Conservation (phyloP, 2,888 invertebrate genomes). For the Saturnia japonica region DNA sequence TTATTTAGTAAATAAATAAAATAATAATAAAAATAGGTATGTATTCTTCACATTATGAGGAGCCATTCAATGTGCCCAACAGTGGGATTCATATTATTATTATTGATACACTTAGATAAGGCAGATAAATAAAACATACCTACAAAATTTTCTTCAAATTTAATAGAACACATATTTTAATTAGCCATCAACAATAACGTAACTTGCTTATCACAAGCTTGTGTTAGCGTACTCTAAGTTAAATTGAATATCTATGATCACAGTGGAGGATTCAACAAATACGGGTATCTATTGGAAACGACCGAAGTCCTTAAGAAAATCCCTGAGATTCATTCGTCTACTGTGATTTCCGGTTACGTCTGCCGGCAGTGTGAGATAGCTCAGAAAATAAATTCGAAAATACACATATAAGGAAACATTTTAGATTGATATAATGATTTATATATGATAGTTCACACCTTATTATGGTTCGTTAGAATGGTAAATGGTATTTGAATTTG, state of each 20-base stretch:
- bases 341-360: conserved; percentile 15
- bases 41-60: too few species aligned
- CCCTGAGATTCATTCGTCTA: conserved; percentile 52
- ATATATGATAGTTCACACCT: too few species aligned
- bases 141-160: too few species aligned
- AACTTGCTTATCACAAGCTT: conserved; percentile 51
- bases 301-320: conserved; percentile 66
- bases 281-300: conserved; percentile 66
- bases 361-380: conserved; percentile 19
- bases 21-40: too few species aligned
- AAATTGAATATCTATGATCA: conserved; percentile 74
- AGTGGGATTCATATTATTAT: too few species aligned
- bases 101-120: too few species aligned
- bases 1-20: too few species aligned
- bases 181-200: neutral
- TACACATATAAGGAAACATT: neutral
- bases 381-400: conserved; percentile 22
- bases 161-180: too few species aligned
- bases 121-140: too few species aligned
- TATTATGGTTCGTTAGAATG: too few species aligned
- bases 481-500: too few species aligned
- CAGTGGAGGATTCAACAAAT: conserved; percentile 71
- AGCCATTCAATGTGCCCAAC: too few species aligned
- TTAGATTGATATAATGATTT: neutral
- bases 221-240: conserved; percentile 64